Evolutionary conservation across 2,113 vertebrate genomes (phyloP), one percentile per base, ranked within the genome.

Genomic region (Steatornis caripensis): DNA sequence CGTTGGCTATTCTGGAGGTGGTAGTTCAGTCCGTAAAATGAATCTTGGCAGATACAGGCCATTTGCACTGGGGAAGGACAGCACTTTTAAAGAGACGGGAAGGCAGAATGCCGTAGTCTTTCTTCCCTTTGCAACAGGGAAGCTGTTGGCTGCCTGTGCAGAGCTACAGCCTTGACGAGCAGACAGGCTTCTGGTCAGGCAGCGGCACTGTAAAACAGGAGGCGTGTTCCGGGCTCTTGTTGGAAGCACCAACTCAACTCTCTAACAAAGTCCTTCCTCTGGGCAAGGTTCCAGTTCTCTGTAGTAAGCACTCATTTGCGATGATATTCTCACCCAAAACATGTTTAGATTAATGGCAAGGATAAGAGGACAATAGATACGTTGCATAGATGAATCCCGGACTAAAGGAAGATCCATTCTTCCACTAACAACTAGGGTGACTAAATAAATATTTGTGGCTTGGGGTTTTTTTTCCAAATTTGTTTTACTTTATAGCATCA

Each of bases 351-450:
- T 84, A 27, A 32, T 39, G 70, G 18, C 3, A 53, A 53, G 37
- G 41, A 14, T 45, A 18, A 37, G 45, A 61, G 23, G 9, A 15
- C 10, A 21, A 27, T 12, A 43, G 26, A 15, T 71, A 0, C 0
- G 13, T 77, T 19, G 5, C 11, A 8, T 2, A 19, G 32, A 11
- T 48, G 41, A 37, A 32, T 24, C 15, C 11, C 1, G 1, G 15
- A 1, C 24, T 54, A n/a, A 37, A 60, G 18, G 20, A 45, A 65
- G 21, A 53, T 20, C 6, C 2, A 2, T 37, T 90, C 21, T 78
- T 57, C 6, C 0, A 6, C 17, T 54, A 45, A 49, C 4, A 27
- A 30, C 51, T 19, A 13, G 11, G 3, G 11, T 7, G 16, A 81
- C 43, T 29, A 93, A 70, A 83, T 62, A 58, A 32, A 11, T 71